phyloP scores from a whole-genome alignment of 2,113 vertebrate species.

The Mobula hypostoma region DNA sequence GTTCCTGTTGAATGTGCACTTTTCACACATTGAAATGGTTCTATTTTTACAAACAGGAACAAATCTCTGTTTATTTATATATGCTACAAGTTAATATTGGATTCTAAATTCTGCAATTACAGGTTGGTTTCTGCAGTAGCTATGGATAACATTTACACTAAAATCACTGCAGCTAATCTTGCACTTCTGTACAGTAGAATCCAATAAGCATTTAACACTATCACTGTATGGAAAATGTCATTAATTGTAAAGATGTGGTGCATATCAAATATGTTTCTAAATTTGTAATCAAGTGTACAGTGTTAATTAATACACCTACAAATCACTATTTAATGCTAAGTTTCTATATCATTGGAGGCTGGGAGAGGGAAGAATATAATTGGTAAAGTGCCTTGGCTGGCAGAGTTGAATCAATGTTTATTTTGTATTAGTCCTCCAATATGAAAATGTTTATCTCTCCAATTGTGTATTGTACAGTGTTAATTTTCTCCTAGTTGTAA shows the following conservation, averaged over 20 bases:
- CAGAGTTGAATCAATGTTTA: constrained; percentile 15
- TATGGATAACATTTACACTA: not conserved
- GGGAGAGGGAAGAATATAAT: not conserved
- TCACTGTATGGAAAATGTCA: constrained; percentile 35
- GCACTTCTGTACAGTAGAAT: constrained; percentile 28
- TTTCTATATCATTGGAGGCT: not conserved
- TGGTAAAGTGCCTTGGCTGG: not conserved
- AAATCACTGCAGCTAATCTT: constrained; percentile 37
- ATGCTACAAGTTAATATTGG: not conserved
- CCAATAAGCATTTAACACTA: not conserved
- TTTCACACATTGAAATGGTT: constrained; percentile 39
- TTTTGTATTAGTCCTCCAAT: not conserved
- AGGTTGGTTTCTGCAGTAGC: constrained; percentile 18
- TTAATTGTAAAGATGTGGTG: constrained; percentile 53
- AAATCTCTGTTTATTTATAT: constrained; percentile 11
- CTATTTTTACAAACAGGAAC: not conserved
- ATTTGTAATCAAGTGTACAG: constrained; percentile 43
- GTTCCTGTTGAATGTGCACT: constrained; percentile 61
- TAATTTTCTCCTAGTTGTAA: constrained; percentile 45
- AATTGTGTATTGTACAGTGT: constrained; percentile 35
- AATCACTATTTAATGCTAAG: constrained; percentile 23
- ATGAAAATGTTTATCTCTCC: not conserved
- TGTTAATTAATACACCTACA: constrained; percentile 32
- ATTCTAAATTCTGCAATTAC: constrained; percentile 19
- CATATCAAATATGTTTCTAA: constrained; percentile 47